Conservation (phyloP, 1,140 invertebrate genomes). For the Pogonus chalceus region DNA sequence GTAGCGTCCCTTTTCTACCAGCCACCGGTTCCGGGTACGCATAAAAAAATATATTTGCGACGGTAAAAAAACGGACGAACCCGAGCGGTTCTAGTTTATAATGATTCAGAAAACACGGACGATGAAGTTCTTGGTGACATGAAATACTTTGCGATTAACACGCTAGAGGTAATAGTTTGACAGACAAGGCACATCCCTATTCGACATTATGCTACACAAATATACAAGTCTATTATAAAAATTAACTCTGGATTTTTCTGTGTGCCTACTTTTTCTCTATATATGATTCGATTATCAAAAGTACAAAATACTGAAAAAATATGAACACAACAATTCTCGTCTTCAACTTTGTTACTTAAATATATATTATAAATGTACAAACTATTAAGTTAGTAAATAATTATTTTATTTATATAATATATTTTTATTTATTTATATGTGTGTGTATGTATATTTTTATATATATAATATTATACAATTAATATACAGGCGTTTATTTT, state of each 20-base stretch:
- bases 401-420: constrained; percentile 29
- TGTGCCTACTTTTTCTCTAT: constrained; percentile 26
- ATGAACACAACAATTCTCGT: constrained; percentile 37
- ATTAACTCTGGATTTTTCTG: constrained; percentile 15
- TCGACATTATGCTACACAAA: too few relatives aligned
- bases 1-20: too few relatives aligned
- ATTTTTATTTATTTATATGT: constrained; percentile 13
- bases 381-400: neutral
- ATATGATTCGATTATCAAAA: constrained; percentile 31
- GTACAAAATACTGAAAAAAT: constrained; percentile 38
- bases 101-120: too few relatives aligned
- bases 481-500: constrained; percentile 10
- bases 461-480: constrained; percentile 6
- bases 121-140: too few relatives aligned
- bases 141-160: too few relatives aligned
- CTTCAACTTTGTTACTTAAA: neutral
- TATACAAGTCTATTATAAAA: too few relatives aligned
- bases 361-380: neutral
- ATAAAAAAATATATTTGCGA: too few relatives aligned
- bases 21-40: too few relatives aligned
- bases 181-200: too few relatives aligned
- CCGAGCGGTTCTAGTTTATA: too few relatives aligned
- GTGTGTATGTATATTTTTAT: constrained; percentile 15
- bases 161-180: too few relatives aligned
- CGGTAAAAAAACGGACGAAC: too few relatives aligned